Conservation (phyloP, 2,113 vertebrate genomes). For the Echinops telfairi region DNA sequence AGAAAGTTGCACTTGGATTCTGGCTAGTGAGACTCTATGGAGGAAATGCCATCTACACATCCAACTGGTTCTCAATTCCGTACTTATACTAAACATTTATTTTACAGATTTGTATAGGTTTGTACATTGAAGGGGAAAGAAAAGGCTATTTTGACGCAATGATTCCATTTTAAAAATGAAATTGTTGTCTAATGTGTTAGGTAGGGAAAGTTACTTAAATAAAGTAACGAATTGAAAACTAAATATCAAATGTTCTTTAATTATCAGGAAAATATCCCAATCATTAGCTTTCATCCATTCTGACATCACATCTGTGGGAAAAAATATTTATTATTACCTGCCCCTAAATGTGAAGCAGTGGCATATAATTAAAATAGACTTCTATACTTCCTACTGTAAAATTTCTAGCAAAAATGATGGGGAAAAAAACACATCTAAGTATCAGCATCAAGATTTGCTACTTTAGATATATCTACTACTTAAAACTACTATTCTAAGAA, state of each 20-base stretch:
- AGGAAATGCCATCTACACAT: background rate
- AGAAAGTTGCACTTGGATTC: constrained; percentile 8
- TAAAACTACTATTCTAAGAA: constrained; percentile 52
- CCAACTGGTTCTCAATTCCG: constrained; percentile 47
- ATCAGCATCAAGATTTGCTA: constrained; percentile 32
- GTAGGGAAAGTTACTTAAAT: background rate
- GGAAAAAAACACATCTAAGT: constrained; percentile 12
- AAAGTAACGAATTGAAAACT: constrained; percentile 45
- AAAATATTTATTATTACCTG: constrained; percentile 7
- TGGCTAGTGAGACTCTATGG: background rate
- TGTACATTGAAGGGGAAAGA: constrained; percentile 4
- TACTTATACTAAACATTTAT: background rate
- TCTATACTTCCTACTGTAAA: background rate
- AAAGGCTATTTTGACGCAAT: constrained; percentile 35
- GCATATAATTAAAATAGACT: constrained; percentile 31
- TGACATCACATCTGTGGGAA: background rate
- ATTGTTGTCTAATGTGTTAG: background rate
- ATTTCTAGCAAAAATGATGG: constrained; percentile 31
- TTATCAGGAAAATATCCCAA: constrained; percentile 31
- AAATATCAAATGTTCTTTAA: background rate
- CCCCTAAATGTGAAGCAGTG: background rate
- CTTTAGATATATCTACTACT: constrained; percentile 30
- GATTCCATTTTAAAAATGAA: constrained; percentile 38
- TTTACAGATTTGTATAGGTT: constrained; percentile 46
- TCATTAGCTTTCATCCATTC: constrained; percentile 12